Conservation (phyloP, 1,140 invertebrate species). For the Saccostrea glomerata region DNA sequence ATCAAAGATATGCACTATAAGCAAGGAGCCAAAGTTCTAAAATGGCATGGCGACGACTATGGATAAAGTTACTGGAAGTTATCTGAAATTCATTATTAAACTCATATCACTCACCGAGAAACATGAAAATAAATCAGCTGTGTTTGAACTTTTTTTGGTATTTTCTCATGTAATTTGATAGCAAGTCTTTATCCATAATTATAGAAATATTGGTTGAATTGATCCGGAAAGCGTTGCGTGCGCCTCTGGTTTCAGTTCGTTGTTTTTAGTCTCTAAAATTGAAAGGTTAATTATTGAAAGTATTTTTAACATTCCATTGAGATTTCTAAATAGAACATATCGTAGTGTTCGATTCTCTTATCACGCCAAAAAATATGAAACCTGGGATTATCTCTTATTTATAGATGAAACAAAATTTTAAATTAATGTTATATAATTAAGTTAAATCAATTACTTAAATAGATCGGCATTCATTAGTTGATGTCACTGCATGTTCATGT, state of each 20-base stretch:
- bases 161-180: neutral
- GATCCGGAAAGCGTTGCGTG: neutral
- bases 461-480: neutral
- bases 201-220: neutral
- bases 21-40: too few species aligned
- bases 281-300: constrained; percentile 16
- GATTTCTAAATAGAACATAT: neutral
- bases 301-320: neutral
- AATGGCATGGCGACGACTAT: too few species aligned
- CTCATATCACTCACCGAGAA: neutral
- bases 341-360: neutral
- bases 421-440: constrained; percentile 1
- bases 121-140: neutral
- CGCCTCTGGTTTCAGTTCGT: neutral
- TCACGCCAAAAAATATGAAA: neutral
- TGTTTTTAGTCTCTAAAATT: neutral
- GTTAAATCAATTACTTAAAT: neutral
- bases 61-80: too few species aligned
- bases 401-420: neutral
- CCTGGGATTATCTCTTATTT: neutral
- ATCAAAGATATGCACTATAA: too few species aligned
- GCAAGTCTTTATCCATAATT: neutral
- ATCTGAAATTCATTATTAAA: too few species aligned
- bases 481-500: neutral
- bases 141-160: neutral